phyloP scores from a whole-genome alignment of 2,888 invertebrate species.

The Crematogaster levior region DNA sequence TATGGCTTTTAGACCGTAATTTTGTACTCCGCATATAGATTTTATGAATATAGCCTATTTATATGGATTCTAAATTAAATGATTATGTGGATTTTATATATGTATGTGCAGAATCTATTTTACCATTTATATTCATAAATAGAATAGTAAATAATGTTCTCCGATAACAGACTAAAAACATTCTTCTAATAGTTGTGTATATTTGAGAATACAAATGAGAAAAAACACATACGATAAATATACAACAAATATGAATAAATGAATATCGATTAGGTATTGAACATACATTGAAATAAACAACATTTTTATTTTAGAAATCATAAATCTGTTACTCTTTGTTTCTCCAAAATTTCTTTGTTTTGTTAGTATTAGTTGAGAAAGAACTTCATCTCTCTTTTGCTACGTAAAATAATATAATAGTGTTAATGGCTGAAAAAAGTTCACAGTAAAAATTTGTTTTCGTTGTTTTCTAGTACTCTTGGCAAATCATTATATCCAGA shows the following conservation, averaged over 20 bases:
- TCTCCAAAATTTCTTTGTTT: neutral
- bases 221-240: too few species aligned
- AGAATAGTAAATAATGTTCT: neutral
- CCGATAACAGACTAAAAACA: too few species aligned
- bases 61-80: neutral
- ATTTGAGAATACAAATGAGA: too few species aligned
- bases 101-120: neutral
- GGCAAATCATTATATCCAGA: slow-evolving; percentile 10
- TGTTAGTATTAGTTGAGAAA: neutral
- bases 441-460: slow-evolving; percentile 14
- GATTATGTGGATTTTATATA: too few species aligned
- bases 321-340: neutral
- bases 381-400: neutral
- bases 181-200: neutral
- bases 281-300: neutral
- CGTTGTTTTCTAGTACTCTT: neutral
- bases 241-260: neutral
- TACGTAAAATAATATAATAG: neutral
- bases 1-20: neutral
- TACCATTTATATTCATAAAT: neutral
- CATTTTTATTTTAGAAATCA: neutral
- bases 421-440: slow-evolving; percentile 17
- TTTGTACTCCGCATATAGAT: neutral
- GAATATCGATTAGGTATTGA: neutral
- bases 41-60: neutral